Conservation (phyloP, 2,888 invertebrate genomes). For the Rapana venosa region DNA sequence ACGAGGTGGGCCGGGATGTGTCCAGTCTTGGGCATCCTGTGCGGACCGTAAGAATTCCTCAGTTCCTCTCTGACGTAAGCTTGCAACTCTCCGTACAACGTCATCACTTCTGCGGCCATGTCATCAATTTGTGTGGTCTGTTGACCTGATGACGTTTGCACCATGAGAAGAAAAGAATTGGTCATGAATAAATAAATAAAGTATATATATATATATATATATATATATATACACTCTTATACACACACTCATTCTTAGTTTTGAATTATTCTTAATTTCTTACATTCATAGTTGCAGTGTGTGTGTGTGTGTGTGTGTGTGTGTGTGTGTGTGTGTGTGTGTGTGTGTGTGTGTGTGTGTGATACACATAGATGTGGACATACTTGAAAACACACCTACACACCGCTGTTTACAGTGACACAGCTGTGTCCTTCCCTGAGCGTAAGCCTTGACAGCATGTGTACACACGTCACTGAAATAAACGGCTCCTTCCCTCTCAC, state of each 20-base stretch:
- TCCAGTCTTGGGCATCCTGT: conserved; percentile 83
- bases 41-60: conserved; percentile 84
- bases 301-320: neutral
- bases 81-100: conserved; percentile 89
- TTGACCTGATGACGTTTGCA: neutral
- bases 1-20: conserved; percentile 91
- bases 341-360: neutral
- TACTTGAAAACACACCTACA: no score
- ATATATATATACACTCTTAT: neutral
- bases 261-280: neutral
- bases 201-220: neutral
- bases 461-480: no score
- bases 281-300: neutral
- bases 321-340: neutral
- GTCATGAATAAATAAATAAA: neutral
- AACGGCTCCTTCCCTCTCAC: no score
- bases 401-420: no score
- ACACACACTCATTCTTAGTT: neutral
- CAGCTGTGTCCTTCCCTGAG: no score
- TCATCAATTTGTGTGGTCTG: neutral
- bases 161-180: neutral
- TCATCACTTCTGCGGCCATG: conserved; percentile 82
- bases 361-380: no score
- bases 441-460: no score
- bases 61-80: conserved; percentile 88